These are phyloP conservation scores for Cordilura impudica DNA, from an alignment of 2,888 invertebrate genomes.

Conservation along the genomic window DNA sequence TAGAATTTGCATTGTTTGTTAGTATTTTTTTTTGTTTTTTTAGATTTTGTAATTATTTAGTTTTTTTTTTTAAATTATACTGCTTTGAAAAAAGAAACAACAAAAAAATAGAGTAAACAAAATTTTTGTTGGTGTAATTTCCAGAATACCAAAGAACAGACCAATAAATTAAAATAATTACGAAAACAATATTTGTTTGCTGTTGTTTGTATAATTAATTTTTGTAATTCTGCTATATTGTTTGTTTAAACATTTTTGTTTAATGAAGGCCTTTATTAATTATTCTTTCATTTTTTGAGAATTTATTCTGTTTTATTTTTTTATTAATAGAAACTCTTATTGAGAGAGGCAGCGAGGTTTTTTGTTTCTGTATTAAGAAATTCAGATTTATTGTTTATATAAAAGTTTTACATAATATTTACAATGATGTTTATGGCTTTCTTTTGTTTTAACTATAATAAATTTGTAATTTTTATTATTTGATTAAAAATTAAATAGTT, in stretches of 20 bases:
- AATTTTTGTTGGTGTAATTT: background rate
- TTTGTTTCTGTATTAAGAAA: constrained; percentile 49
- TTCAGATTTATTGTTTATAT: constrained; percentile 40
- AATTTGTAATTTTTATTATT: constrained; percentile 12
- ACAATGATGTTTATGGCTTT: constrained; percentile 51
- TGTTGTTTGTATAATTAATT: background rate
- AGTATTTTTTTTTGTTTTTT: background rate
- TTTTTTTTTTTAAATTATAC: background rate
- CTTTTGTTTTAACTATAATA: constrained; percentile 10
- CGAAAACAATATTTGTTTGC: constrained; percentile 3
- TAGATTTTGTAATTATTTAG: constrained; percentile 10
- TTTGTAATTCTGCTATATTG: background rate
- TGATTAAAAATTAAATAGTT: constrained; percentile 44
- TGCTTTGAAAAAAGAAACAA: background rate
- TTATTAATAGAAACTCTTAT: constrained; percentile 62
- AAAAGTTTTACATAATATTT: constrained; percentile 54
- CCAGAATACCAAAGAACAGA: constrained; percentile 34
- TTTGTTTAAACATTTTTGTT: constrained; percentile 27
- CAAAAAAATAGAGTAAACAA: background rate
- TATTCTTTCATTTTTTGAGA: constrained; percentile 8
- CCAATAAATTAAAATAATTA: constrained; percentile 41
- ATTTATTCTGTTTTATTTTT: constrained; percentile 40
- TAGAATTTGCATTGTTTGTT: constrained; percentile 51
- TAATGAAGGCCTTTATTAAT: constrained; percentile 16
- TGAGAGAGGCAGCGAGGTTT: constrained; percentile 78